phyloP scores from a whole-genome alignment of 2,797 vertebrate genomes.

The Acanthis flammea region DNA sequence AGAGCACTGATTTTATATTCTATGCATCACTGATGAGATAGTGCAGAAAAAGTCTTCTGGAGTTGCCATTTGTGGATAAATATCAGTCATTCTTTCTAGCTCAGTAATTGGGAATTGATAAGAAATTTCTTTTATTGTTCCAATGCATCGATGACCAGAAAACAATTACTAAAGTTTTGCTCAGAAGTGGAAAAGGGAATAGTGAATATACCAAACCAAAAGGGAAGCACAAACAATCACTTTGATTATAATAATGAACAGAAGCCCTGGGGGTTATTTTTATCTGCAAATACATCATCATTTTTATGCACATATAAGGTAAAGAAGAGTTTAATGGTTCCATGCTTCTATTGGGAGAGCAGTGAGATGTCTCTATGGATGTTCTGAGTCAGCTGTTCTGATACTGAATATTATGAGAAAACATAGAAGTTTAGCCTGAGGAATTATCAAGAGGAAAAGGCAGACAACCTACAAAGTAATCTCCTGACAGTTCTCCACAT shows the following conservation, averaged over 20 bases:
- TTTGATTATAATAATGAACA: neutral
- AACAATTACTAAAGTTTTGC: neutral
- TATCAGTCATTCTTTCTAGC: neutral
- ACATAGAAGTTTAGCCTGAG: neutral
- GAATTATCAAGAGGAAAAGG: neutral
- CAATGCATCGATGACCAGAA: neutral
- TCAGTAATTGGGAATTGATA: neutral
- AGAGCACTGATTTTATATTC: neutral
- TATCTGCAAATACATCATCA: neutral
- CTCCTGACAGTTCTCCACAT: neutral
- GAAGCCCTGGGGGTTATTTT: neutral
- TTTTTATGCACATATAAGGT: neutral
- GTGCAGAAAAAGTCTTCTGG: neutral
- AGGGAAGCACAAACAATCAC: neutral
- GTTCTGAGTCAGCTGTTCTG: neutral
- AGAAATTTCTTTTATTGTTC: neutral
- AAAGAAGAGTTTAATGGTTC: neutral
- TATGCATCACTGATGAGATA: neutral
- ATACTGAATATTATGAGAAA: neutral
- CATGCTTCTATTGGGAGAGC: neutral
- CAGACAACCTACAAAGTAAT: neutral
- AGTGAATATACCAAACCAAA: neutral
- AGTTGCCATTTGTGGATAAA: neutral
- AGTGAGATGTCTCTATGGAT: neutral
- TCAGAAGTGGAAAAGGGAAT: neutral